These are phyloP conservation scores for Guaruba guarouba DNA, from an alignment of 2,113 vertebrate species.

Conservation along the genomic window DNA sequence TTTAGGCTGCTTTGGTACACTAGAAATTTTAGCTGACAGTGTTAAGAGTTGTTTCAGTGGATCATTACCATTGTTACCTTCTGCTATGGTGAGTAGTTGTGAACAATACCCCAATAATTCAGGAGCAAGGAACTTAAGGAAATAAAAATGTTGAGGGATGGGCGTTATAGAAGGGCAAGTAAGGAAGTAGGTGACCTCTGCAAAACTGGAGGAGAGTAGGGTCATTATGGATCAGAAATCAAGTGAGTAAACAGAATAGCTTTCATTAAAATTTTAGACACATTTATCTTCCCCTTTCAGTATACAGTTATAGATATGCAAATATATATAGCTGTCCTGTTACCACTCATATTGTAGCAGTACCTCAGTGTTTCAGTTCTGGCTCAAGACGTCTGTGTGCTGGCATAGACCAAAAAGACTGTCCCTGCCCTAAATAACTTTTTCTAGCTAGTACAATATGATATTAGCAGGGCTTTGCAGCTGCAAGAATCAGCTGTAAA, in stretches of 20 bases:
- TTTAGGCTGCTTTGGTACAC: not conserved
- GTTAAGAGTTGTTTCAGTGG: not conserved
- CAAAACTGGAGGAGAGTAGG: not conserved
- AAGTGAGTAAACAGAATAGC: not conserved
- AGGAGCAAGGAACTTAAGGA: not conserved
- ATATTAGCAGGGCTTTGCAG: constrained; percentile 34
- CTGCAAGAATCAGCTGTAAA: constrained; percentile 13
- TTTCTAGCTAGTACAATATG: not conserved
- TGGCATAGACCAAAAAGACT: not conserved
- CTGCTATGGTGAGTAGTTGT: not conserved
- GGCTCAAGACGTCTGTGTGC: not conserved
- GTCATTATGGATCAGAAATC: not conserved
- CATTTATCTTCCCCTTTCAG: not conserved
- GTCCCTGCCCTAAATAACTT: constrained; percentile 45
- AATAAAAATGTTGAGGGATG: not conserved
- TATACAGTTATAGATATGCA: not conserved
- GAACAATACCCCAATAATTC: not conserved
- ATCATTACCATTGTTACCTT: not conserved
- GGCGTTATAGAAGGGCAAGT: not conserved
- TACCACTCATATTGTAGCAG: not conserved
- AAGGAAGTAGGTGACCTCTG: not conserved
- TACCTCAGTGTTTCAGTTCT: not conserved
- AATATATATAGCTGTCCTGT: not conserved
- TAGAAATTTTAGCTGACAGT: not conserved
- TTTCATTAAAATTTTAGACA: not conserved